Conservation (phyloP, 1,140 invertebrate genomes). For the Zaprionus davidi region DNA sequence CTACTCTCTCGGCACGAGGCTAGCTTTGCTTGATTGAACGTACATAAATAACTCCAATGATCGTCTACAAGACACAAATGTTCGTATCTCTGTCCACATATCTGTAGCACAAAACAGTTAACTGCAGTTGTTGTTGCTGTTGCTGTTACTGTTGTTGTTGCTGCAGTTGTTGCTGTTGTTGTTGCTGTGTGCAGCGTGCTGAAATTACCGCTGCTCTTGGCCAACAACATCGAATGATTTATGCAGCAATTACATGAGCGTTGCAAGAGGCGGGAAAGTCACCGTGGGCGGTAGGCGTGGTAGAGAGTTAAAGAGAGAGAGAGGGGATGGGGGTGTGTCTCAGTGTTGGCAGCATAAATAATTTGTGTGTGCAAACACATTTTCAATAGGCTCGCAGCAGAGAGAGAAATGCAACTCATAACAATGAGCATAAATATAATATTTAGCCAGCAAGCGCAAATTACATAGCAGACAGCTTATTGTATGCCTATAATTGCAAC, state of each 20-base stretch:
- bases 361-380: constrained; percentile 74
- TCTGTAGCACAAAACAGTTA: constrained; percentile 72
- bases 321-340: neutral
- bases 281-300: constrained; percentile 2
- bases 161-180: constrained; percentile 28
- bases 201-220: constrained; percentile 69
- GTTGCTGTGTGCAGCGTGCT: constrained; percentile 62
- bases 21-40: constrained; percentile 69
- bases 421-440: constrained; percentile 81
- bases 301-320: neutral
- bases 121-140: constrained; percentile 27
- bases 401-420: constrained; percentile 58
- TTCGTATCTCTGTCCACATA: constrained; percentile 39
- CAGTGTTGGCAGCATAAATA: constrained; percentile 59
- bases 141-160: neutral
- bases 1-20: neutral
- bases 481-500: constrained; percentile 27
- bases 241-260: constrained; percentile 70
- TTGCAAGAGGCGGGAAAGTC: constrained; percentile 57
- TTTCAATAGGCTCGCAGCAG: constrained; percentile 60
- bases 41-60: constrained; percentile 35
- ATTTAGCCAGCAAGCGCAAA: constrained; percentile 60
- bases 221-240: constrained; percentile 71
- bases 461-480: constrained; percentile 66
- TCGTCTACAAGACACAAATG: constrained; percentile 35